Evolutionary conservation across 2,797 vertebrate genomes (phyloP).

Genomic region (Euthynnus affinis): DNA sequence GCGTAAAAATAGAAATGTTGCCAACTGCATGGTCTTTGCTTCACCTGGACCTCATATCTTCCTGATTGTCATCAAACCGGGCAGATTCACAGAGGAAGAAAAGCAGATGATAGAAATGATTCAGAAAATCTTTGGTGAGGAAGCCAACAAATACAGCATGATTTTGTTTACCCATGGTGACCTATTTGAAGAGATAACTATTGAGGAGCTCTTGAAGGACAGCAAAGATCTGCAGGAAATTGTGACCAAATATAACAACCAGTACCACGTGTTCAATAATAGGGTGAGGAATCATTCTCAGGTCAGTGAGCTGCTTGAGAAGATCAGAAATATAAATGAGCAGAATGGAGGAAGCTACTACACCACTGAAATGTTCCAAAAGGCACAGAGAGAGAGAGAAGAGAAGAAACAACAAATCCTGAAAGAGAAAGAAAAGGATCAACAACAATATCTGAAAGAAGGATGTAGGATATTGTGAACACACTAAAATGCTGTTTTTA

Average conservation of each 20-base stretch:
- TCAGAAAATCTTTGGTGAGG: slow-evolving; percentile 1
- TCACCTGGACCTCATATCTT: slow-evolving; percentile 32
- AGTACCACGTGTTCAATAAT: slow-evolving; percentile 24
- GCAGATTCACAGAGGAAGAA: slow-evolving; percentile 12
- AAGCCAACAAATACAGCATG: too few relatives aligned
- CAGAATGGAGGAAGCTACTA: slow-evolving; percentile 18
- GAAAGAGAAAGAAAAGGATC: neutral
- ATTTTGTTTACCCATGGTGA: too few relatives aligned
- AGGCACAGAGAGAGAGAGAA: slow-evolving; percentile 1
- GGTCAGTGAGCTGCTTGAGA: neutral
- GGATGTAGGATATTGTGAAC: too few relatives aligned
- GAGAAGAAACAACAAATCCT: neutral
- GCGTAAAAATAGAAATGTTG: neutral
- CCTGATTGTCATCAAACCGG: neutral
- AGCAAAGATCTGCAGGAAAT: neutral
- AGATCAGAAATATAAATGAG: neutral
- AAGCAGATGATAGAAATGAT: slow-evolving; percentile 8
- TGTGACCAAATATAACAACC: neutral
- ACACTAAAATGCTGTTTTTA: too few relatives aligned
- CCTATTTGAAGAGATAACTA: too few relatives aligned
- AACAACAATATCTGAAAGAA: too few relatives aligned
- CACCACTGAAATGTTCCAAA: slow-evolving; percentile 14
- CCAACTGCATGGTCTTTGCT: neutral
- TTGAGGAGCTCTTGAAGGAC: too few relatives aligned
- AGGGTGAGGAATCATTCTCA: neutral